These are phyloP conservation scores for Umimayanthus kanabou DNA, from an alignment of 92 coral and sea anemone genomes.

Conservation along the genomic window DNA sequence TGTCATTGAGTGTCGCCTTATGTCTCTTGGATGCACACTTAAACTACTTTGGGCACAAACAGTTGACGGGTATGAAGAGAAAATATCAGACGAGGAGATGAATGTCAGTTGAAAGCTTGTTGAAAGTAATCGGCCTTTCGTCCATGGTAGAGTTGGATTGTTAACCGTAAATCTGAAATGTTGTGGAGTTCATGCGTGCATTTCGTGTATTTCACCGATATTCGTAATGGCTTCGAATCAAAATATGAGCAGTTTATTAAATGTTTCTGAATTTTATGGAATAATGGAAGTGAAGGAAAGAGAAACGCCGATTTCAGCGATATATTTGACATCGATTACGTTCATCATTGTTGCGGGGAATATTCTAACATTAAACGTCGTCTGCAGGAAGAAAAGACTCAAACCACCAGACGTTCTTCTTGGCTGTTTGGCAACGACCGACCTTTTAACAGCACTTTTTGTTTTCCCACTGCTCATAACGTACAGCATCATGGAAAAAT, in stretches of 20 bases:
- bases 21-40: neutral
- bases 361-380: conserved; percentile 51
- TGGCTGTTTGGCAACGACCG: conserved; percentile 53
- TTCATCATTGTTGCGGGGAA: conserved; percentile 51
- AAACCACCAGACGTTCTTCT: conserved; percentile 66
- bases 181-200: neutral
- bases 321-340: conserved; percentile 60
- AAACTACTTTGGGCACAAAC: neutral
- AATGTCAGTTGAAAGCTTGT: neutral
- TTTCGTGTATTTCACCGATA: neutral
- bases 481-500: conserved; percentile 33
- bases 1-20: neutral
- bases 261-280: conserved; percentile 7
- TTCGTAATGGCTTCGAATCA: conserved; percentile 34
- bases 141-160: neutral
- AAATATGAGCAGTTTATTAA: conserved; percentile 6
- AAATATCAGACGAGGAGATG: neutral
- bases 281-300: neutral
- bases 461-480: conserved; percentile 51
- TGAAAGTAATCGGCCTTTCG: neutral
- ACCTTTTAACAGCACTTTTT: conserved; percentile 56
- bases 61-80: neutral
- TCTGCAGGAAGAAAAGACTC: conserved; percentile 55
- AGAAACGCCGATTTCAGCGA: conserved; percentile 42
- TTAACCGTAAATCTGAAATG: neutral